Evolutionary conservation across 2,113 vertebrate genomes (phyloP).

Genomic region (Cinclus mexicanus): DNA sequence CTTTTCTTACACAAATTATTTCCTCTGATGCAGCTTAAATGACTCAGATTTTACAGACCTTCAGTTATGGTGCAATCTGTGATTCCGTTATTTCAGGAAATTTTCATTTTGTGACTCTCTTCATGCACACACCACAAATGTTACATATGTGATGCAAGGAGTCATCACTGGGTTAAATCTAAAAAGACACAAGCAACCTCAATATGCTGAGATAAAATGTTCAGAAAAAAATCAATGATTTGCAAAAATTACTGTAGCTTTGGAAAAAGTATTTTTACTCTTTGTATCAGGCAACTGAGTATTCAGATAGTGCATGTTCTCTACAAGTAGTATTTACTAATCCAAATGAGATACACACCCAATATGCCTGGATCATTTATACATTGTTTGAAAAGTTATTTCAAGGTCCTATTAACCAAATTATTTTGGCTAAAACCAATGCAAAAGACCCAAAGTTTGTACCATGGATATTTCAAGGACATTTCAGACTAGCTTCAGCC

Average conservation of each 20-base stretch:
- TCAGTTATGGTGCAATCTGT: background rate
- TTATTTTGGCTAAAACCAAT: background rate
- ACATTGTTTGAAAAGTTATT: background rate
- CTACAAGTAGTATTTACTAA: background rate
- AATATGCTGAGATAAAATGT: background rate
- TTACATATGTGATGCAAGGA: background rate
- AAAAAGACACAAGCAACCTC: background rate
- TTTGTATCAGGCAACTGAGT: background rate
- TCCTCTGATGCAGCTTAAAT: conserved; percentile 8
- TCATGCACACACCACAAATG: background rate
- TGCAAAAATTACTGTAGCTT: background rate
- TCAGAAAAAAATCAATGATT: background rate
- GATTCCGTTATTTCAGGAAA: conserved; percentile 23
- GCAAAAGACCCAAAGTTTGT: background rate
- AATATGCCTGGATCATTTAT: background rate
- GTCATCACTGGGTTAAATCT: background rate
- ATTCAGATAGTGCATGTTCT: background rate
- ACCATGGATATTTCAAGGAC: background rate
- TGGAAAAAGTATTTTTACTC: background rate
- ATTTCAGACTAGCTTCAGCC: background rate
- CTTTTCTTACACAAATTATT: conserved; percentile 25
- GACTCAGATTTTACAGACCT: conserved; percentile 14
- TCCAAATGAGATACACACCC: background rate
- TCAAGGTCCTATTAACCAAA: background rate
- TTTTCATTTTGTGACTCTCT: background rate